Evolutionary conservation across 37 sponge, comb jelly and placozoan species (phyloP).

Genomic region (Tethya wilhelma): DNA sequence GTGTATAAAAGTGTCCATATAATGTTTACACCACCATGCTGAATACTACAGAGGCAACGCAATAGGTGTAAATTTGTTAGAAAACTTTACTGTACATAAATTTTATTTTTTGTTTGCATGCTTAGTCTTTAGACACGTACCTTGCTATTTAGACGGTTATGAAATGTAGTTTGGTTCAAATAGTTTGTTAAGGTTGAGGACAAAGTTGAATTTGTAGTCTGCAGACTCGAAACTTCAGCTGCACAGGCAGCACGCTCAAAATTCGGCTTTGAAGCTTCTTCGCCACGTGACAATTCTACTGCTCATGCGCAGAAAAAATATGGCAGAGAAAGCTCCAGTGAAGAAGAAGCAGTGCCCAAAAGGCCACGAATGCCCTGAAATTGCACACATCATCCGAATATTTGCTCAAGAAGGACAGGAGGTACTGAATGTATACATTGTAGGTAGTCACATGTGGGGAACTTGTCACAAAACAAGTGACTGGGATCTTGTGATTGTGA

Average conservation of each 20-base stretch:
- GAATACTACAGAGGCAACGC: too few relatives aligned
- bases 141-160: too few relatives aligned
- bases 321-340: constrained; percentile 6
- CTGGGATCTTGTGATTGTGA: constrained; percentile 72
- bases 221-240: too few relatives aligned
- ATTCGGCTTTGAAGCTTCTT: neutral
- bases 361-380: constrained; percentile 30
- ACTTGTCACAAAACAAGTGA: constrained; percentile 61
- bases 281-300: neutral
- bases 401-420: constrained; percentile 41
- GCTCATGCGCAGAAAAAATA: neutral
- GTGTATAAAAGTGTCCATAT: too few relatives aligned
- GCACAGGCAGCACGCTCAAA: neutral
- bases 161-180: too few relatives aligned
- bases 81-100: too few relatives aligned
- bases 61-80: too few relatives aligned
- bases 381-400: constrained; percentile 12
- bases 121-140: too few relatives aligned
- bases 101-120: too few relatives aligned
- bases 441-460: constrained; percentile 77
- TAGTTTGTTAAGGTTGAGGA: too few relatives aligned
- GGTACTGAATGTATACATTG: constrained; percentile 50
- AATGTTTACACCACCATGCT: too few relatives aligned
- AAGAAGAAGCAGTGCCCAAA: constrained; percentile 15
- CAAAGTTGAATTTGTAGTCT: too few relatives aligned